Conservation (phyloP, 2,113 vertebrate genomes). For the Archocentrus centrarchus region DNA sequence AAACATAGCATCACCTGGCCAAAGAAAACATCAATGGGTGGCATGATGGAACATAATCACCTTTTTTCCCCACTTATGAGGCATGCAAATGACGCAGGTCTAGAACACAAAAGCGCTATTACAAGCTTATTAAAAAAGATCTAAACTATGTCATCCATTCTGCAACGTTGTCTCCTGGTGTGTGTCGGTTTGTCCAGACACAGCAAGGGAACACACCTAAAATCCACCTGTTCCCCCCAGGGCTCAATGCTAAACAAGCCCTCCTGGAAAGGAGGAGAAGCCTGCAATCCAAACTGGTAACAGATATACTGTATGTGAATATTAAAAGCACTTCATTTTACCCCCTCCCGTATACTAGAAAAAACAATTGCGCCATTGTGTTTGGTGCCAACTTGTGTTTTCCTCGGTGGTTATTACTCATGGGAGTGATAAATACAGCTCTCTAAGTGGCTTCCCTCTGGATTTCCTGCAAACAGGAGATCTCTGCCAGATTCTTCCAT, state of each 20-base stretch:
- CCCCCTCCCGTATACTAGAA: constrained; percentile 9
- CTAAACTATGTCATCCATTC: constrained; percentile 32
- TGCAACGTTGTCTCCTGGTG: constrained; percentile 27
- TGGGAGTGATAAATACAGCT: constrained; percentile 52
- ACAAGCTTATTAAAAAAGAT: constrained; percentile 58
- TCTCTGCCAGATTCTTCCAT: constrained; percentile 25
- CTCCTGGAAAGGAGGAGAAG: constrained; percentile 36
- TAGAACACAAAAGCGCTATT: constrained; percentile 42
- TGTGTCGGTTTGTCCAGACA: constrained; percentile 34
- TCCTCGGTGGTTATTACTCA: constrained; percentile 47
- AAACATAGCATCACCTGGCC: constrained; percentile 46
- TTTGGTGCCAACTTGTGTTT: constrained; percentile 42
- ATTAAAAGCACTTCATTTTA: constrained; percentile 58
- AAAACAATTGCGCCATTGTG: constrained; percentile 63
- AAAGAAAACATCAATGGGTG: constrained; percentile 61
- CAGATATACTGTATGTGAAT: constrained; percentile 67
- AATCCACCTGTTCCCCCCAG: constrained; percentile 71
- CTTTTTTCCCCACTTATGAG: constrained; percentile 44
- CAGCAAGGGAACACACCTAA: constrained; percentile 15
- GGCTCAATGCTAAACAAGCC: constrained; percentile 47
- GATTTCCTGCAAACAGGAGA: constrained; percentile 39
- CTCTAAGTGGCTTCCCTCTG: constrained; percentile 65
- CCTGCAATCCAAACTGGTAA: constrained; percentile 61
- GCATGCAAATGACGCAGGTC: constrained; percentile 53
- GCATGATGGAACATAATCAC: constrained; percentile 62